phyloP scores from a whole-genome alignment of 2,888 invertebrate species.

The Cecidostiba fungosa region DNA sequence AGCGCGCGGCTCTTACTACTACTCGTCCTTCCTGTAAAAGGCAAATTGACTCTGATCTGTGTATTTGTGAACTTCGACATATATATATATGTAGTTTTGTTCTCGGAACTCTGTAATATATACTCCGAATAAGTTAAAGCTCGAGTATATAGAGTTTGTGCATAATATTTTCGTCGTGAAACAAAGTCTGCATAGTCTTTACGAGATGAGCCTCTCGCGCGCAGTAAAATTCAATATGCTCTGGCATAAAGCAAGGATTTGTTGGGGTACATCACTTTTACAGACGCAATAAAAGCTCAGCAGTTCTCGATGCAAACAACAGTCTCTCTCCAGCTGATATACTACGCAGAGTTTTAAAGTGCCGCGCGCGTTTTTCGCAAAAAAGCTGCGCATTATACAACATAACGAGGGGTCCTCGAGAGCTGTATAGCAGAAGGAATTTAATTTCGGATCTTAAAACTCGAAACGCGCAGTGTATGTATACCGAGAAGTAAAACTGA shows the following conservation, averaged over 20 bases:
- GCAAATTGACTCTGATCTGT: constrained; percentile 16
- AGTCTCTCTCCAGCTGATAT: not conserved
- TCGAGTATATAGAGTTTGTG: not conserved
- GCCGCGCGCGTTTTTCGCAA: not conserved
- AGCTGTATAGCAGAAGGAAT: not conserved
- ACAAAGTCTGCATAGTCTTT: not conserved
- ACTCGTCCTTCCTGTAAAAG: not conserved
- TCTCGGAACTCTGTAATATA: not conserved
- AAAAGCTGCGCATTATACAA: not conserved
- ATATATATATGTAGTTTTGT: not conserved
- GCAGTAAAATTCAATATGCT: constrained; percentile 7
- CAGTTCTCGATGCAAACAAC: not conserved
- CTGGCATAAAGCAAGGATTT: not conserved
- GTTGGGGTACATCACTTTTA: not conserved
- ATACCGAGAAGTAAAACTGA: not conserved
- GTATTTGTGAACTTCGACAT: not conserved
- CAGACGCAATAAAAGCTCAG: not conserved
- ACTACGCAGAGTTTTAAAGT: no score
- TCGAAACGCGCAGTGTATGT: not conserved
- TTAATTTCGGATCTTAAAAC: not conserved
- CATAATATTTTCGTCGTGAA: not conserved
- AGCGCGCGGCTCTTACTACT: not conserved
- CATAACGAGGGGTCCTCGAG: not conserved
- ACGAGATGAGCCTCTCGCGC: not conserved
- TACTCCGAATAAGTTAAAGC: not conserved